A percentile compares a stretch with the other conserved stretches of the same genome.
phyloP scores from a whole-genome alignment of 2,888 invertebrate species.

The Alentia gelatinosa region DNA sequence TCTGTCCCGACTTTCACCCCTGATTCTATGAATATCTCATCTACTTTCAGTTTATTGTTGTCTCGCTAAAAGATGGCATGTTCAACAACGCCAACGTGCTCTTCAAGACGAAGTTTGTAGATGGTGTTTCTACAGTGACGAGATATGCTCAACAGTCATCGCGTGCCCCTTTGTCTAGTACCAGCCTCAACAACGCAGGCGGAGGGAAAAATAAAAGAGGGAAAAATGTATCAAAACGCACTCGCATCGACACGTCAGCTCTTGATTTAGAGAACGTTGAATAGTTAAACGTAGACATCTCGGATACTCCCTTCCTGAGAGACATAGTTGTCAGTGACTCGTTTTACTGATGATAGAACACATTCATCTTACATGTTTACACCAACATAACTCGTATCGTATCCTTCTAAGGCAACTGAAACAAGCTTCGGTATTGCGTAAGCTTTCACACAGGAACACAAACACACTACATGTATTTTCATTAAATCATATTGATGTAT shows the following conservation, averaged over 20 bases:
- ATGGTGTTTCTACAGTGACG: conserved; percentile 94
- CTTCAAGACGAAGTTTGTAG: conserved; percentile 95
- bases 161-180: conserved; percentile 11
- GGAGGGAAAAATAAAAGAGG: background rate
- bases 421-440: too few relatives aligned
- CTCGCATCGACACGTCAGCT: conserved; percentile 18
- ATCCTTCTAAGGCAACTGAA: too few relatives aligned
- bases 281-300: conserved; percentile 24
- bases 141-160: conserved; percentile 74
- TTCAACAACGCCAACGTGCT: conserved; percentile 99
- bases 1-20: too few relatives aligned
- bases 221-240: background rate
- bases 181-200: conserved; percentile 39
- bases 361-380: too few relatives aligned
- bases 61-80: conserved; percentile 99
- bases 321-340: too few relatives aligned
- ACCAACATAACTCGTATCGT: too few relatives aligned
- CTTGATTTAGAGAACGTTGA: conserved; percentile 47
- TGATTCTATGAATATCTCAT: too few relatives aligned
- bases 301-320: too few relatives aligned
- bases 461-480: too few relatives aligned
- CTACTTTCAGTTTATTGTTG: conserved; percentile 93
- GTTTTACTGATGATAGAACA: too few relatives aligned
- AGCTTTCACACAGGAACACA: too few relatives aligned
- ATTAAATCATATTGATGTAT: too few relatives aligned